A percentile compares a stretch with the other conserved stretches of the same genome.
Evolutionary conservation across 2,888 invertebrate genomes (phyloP).

Genomic region (Chalcosyrphus nemorum): DNA sequence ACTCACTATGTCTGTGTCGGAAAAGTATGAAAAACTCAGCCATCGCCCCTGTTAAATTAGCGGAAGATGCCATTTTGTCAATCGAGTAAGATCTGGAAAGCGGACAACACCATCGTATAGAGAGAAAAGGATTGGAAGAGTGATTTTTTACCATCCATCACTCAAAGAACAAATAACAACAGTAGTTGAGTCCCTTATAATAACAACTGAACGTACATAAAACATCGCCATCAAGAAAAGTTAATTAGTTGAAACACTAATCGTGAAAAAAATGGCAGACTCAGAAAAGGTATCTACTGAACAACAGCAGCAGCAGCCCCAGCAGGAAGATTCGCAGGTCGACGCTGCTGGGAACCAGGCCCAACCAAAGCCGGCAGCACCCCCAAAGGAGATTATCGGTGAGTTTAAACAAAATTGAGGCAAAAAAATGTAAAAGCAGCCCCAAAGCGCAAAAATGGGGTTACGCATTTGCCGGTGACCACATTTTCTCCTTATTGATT

Average conservation of each 20-base stretch:
- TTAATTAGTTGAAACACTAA: slow-evolving; percentile 43
- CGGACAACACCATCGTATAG: slow-evolving; percentile 85
- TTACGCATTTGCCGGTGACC: slow-evolving; percentile 71
- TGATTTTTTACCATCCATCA: slow-evolving; percentile 85
- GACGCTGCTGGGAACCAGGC: slow-evolving; percentile 74
- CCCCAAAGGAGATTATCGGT: slow-evolving; percentile 94
- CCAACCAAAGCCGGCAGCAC: slow-evolving; percentile 79
- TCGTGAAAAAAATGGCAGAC: slow-evolving; percentile 90
- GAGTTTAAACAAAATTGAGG: slow-evolving; percentile 74
- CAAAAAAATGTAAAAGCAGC: too few relatives aligned
- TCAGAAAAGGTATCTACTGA: slow-evolving; percentile 87
- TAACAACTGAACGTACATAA: slow-evolving; percentile 76
- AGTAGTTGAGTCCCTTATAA: slow-evolving; percentile 82
- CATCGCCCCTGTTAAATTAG: slow-evolving; percentile 58
- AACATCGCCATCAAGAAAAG: slow-evolving; percentile 57
- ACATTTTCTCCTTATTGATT: slow-evolving; percentile 75
- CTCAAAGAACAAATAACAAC: slow-evolving; percentile 85
- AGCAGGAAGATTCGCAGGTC: slow-evolving; percentile 76
- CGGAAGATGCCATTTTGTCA: slow-evolving; percentile 77
- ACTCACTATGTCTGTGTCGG: slow-evolving; percentile 7
- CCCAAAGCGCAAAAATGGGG: slow-evolving; percentile 7
- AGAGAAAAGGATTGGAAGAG: slow-evolving; percentile 86
- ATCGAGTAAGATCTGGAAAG: slow-evolving; percentile 84
- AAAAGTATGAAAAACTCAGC: slow-evolving; percentile 29
- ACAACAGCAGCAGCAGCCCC: slow-evolving; percentile 84